phyloP scores from a whole-genome alignment of 2,797 vertebrate species.

The Girardinus metallicus region DNA sequence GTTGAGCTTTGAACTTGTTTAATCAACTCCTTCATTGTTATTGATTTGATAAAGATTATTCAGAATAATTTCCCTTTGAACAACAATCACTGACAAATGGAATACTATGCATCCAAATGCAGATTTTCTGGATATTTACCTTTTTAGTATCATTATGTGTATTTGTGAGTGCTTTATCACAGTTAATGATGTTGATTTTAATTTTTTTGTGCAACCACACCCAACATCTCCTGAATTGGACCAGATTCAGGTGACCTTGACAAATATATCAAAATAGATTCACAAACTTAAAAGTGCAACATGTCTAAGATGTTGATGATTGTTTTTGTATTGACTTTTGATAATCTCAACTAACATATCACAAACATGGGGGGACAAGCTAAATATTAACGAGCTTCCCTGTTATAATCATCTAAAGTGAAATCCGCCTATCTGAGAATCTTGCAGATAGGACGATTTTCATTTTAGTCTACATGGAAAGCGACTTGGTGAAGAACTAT shows the following conservation, averaged over 20 bases:
- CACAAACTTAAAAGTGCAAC: too few relatives aligned
- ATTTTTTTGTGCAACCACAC: background rate
- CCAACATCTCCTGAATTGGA: background rate
- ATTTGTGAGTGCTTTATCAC: background rate
- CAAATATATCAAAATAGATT: background rate
- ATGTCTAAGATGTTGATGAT: background rate
- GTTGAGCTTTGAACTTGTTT: background rate
- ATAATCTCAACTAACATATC: background rate
- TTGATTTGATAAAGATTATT: background rate
- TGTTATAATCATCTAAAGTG: background rate
- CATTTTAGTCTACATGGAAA: background rate
- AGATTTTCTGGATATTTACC: background rate
- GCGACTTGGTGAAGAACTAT: background rate
- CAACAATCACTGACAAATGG: background rate
- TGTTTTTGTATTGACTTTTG: background rate
- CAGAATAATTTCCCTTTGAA: background rate
- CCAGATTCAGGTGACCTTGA: background rate
- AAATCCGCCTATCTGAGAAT: background rate
- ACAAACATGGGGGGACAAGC: background rate
- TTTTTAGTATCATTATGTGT: background rate
- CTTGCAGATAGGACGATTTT: background rate
- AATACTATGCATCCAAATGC: background rate
- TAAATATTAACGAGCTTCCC: background rate
- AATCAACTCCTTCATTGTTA: background rate
- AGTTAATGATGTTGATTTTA: background rate